Evolutionary conservation across 1,140 invertebrate genomes (phyloP), one percentile per base, ranked within the genome.

Genomic region (Papilio polyxenes): DNA sequence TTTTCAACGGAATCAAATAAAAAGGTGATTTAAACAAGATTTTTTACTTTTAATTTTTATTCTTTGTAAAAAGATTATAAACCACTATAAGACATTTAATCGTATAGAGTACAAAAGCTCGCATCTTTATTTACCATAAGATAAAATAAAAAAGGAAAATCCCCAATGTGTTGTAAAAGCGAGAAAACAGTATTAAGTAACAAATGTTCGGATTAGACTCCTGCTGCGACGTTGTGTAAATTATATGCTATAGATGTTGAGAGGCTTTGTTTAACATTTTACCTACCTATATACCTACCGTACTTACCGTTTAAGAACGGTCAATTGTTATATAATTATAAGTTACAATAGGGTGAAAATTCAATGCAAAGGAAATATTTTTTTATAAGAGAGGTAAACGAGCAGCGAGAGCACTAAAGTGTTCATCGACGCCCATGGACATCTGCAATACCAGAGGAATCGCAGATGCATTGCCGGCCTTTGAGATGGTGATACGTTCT

Each of bases 151-250:
- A 23, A 65, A 20, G 53, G 13, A 20, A 23, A 69, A 69, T 69
- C 62, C 11, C 62, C 4, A 69, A 31, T 13, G 62, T 13, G 23
- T 31, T 69, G 20, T 69, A 37, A 37, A 69, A 37, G 23, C 23
- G 6, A 10, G 3, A 69, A 69, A 31, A 23, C 62, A 69, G 62
- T 65, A 65, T 69, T 69, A 65, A 31, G 20, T 65, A 31, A 69
- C 62, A 69, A 65, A 65, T 65, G 20, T 65, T 20, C 20, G 59
- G n/a, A 65, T 65, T 65, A 65, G 20, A 65, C 10, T 65, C 59
- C 59, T 65, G 20, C 59, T 65, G 59, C n/a, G 59, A 11, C 2
- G 7, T 65, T 23, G 59, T 65, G 59, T 23, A 62, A 62, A 65
- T 65, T 62, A n/a, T 62, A 23, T 13, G 59, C 20, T 65, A 9